Evolutionary conservation across 37 sponge, comb jelly and placozoan species (phyloP).

Genomic region (Ephydatia muelleri): DNA sequence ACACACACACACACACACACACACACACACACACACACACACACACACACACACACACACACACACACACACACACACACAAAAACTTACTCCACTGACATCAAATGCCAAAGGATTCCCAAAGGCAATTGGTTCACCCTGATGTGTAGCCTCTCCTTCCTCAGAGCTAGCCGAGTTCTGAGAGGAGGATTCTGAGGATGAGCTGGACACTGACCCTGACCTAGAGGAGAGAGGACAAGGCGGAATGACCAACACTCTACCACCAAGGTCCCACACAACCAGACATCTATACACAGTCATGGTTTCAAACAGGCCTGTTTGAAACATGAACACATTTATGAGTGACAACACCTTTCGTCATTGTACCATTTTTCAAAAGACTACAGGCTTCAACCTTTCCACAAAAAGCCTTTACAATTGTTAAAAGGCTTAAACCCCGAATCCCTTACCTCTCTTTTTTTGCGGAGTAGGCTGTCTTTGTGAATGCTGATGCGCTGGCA

Average conservation of each 20-base stretch:
- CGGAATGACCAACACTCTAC: background rate
- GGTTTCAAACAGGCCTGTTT: background rate
- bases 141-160: background rate
- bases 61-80: too few species aligned
- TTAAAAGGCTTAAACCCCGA: too few species aligned
- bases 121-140: conserved; percentile 19
- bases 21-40: conserved; percentile 4
- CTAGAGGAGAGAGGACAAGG: background rate
- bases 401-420: too few species aligned
- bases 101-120: conserved; percentile 47
- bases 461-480: background rate
- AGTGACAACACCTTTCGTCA: too few species aligned
- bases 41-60: too few species aligned
- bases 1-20: too few species aligned
- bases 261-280: background rate
- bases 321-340: too few species aligned
- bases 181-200: conserved; percentile 4
- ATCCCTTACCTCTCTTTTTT: too few species aligned
- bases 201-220: background rate
- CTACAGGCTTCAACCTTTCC: too few species aligned
- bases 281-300: background rate
- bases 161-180: background rate
- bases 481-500: conserved; percentile 16
- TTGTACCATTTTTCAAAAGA: too few species aligned
- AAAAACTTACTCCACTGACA: background rate